These are phyloP conservation scores for Garra rufa DNA, from an alignment of 2,113 vertebrate species.

Conservation along the genomic window DNA sequence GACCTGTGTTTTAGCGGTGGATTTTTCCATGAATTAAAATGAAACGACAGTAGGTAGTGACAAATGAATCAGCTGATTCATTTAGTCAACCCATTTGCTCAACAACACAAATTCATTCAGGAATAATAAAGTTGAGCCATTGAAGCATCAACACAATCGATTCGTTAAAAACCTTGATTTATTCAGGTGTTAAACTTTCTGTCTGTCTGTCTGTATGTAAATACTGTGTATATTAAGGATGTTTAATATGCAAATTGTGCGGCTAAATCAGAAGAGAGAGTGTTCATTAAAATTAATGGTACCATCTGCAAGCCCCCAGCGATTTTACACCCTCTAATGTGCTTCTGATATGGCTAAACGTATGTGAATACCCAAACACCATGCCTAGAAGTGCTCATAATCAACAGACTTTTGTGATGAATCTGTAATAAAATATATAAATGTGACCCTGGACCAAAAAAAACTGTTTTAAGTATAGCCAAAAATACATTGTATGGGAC, in stretches of 20 bases:
- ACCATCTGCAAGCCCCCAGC: constrained; percentile 26
- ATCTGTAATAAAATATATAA: not conserved
- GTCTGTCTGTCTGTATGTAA: not conserved
- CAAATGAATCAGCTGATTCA: not conserved
- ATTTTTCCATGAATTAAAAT: not conserved
- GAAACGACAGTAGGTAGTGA: not conserved
- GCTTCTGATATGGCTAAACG: not conserved
- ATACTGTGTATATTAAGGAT: not conserved
- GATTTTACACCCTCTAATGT: constrained; percentile 31
- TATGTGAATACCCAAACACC: not conserved
- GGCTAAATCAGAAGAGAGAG: constrained; percentile 18
- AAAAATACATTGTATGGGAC: no score
- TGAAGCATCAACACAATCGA: not conserved
- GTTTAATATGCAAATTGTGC: not conserved
- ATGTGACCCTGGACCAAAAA: no score
- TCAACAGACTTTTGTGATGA: not conserved
- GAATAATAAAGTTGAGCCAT: not conserved
- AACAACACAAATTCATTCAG: not conserved
- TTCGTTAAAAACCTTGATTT: not conserved
- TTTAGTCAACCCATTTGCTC: not conserved
- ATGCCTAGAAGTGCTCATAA: not conserved
- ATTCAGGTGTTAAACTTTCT: not conserved
- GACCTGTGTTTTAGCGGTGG: no score
- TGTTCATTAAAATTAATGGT: constrained; percentile 23
- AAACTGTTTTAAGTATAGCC: not conserved